Conservation (phyloP, 2,888 invertebrate genomes). For the Trilocha varians region DNA sequence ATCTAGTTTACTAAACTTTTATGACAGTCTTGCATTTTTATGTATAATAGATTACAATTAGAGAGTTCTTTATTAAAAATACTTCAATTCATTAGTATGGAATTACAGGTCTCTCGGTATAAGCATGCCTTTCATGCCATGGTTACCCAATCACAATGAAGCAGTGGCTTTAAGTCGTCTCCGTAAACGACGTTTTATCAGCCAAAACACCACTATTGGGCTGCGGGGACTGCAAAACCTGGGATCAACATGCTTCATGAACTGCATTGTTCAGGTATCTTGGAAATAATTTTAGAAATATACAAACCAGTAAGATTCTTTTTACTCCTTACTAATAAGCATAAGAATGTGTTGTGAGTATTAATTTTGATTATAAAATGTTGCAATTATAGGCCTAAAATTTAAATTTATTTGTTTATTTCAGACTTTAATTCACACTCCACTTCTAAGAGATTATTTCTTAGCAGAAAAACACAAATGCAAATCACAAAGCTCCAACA, state of each 20-base stretch:
- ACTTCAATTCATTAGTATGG: too few relatives aligned
- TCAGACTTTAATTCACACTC: conserved; percentile 93
- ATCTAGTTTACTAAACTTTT: not conserved
- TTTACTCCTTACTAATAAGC: too few relatives aligned
- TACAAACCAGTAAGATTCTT: too few relatives aligned
- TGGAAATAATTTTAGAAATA: not conserved
- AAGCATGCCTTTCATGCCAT: conserved; percentile 78
- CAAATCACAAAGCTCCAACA: conserved; percentile 77
- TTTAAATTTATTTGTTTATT: not conserved
- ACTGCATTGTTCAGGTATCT: conserved; percentile 90
- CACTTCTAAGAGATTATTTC: conserved; percentile 94
- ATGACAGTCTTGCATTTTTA: not conserved
- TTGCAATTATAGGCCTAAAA: too few relatives aligned
- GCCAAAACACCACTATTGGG: conserved; percentile 88
- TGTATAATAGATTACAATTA: not conserved
- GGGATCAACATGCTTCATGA: conserved; percentile 99
- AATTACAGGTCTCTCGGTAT: conserved; percentile 70
- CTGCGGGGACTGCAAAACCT: conserved; percentile 95
- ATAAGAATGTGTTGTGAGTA: too few relatives aligned
- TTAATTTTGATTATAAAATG: too few relatives aligned
- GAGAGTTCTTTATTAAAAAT: too few relatives aligned
- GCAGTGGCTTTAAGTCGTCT: conserved; percentile 82
- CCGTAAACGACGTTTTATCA: conserved; percentile 84
- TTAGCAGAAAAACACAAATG: conserved; percentile 94
- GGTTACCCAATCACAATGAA: conserved; percentile 86